Evolutionary conservation across 2,113 vertebrate genomes (phyloP), one percentile per base, ranked within the genome.

Genomic region (Ophthalmolycus amberensis): DNA sequence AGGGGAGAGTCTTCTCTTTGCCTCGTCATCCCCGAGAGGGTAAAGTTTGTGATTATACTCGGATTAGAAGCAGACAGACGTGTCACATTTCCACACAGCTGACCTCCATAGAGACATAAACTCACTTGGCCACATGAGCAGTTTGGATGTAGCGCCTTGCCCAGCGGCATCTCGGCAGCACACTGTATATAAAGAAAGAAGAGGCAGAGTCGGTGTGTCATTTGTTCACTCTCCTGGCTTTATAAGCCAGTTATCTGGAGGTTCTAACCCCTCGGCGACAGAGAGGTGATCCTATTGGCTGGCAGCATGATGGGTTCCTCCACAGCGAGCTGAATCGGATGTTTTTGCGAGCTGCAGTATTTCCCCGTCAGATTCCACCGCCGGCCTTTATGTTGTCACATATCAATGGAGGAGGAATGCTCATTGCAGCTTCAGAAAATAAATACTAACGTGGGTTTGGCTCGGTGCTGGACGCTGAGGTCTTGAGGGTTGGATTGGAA

Each of bases 391-490:
- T 70, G 25, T 38, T 42, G 29, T 63, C 1, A 4, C 34, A 40
- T 16, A 37, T 18, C 9, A 64, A 63, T 58, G 3, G 6, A 38
- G 48, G 1, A 22, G 40, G 54, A 79, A 83, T 22, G 5, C 38
- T 80, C 48, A 25, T 29, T 37, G 22, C 42, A 3, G 11, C 58
- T 64, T 40, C 22, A 58, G 65, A 40, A 54, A 70, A 62, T 0
- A 77, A 78, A 68, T 54, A 9, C 37, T 65, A 34, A 34, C 34
- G 60, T 52, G 79, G 81, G 15, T 86, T 84, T 65, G 15, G 42
- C 78, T 67, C n/a, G 2, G 32, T 25, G 52, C 60, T 44, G 9
- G 50, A 59, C 14, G 68, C 34, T 44, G 37, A 65, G 75, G 72
- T 10, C 9, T 1, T 6, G 2, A 60, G 70, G 11, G 58, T 75